Conservation (phyloP, 2,113 vertebrate genomes). For the Charadrius vociferus region DNA sequence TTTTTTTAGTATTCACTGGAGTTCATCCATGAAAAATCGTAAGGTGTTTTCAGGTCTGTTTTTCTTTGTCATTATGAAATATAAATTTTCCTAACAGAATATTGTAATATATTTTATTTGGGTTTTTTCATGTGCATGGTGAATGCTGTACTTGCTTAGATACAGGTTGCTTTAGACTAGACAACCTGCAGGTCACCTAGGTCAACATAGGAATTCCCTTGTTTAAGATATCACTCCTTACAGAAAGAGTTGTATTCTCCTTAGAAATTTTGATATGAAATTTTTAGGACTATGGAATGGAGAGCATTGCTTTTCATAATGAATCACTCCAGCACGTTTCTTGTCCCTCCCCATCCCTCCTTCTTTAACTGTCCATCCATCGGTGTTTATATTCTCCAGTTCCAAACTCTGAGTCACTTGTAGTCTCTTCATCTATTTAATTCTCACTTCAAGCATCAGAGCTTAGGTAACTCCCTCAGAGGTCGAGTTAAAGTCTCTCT, state of each 20-base stretch:
- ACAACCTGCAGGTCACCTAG: not conserved
- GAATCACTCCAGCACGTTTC: not conserved
- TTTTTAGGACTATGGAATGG: not conserved
- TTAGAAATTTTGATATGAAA: not conserved
- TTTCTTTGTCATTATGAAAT: not conserved
- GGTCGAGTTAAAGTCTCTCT: not conserved
- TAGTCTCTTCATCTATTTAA: not conserved
- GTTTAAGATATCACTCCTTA: not conserved
- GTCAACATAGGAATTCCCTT: not conserved
- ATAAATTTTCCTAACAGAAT: not conserved
- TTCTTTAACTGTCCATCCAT: not conserved
- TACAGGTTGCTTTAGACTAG: not conserved
- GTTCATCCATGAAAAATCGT: accelerated
- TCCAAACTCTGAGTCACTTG: not conserved
- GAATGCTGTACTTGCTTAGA: not conserved
- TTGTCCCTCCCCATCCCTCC: not conserved
- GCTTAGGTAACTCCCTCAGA: not conserved
- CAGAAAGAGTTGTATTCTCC: not conserved
- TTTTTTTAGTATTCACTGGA: not conserved
- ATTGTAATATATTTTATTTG: not conserved
- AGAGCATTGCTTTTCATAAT: not conserved
- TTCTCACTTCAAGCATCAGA: not conserved
- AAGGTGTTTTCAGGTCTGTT: not conserved
- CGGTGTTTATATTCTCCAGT: not conserved
- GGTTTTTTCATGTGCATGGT: not conserved